Base-by-base conservation (phyloP, 2,797 vertebrate species). In the Notolepis coatsorum region DNA sequence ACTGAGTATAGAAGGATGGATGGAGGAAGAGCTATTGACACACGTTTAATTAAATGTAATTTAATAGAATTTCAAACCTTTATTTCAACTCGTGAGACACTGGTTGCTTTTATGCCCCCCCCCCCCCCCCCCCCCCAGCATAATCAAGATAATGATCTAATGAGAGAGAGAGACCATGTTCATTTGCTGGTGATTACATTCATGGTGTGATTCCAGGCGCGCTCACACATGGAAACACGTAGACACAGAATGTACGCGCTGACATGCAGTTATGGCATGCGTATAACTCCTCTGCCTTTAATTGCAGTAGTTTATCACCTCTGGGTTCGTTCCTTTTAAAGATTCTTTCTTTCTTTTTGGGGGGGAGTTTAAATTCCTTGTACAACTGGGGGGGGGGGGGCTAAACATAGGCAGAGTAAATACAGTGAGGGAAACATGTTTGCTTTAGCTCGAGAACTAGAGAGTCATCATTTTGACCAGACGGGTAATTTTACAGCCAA, bases 1-100 rank as follows among this genome's bases (percentile, higher is more conserved):
- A 5, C 74, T 35, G 23, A 55, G 57, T 89, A 87, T 80, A 75
- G 12, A 3, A 6, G 10, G 4, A 37, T 12, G n/a, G n/a, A n/a
- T n/a, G n/a, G n/a, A n/a, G n/a, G n/a, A n/a, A n/a, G n/a, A n/a
- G n/a, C n/a, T n/a, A n/a, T n/a, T n/a, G n/a, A n/a, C n/a, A n/a
- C n/a, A n/a, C n/a, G n/a, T n/a, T n/a, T n/a, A n/a, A n/a, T n/a
- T n/a, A n/a, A n/a, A n/a, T n/a, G n/a, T n/a, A n/a, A n/a, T n/a
- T n/a, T n/a, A n/a, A n/a, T n/a, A n/a, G n/a, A n/a, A n/a, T n/a
- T n/a, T n/a, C n/a, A n/a, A n/a, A n/a, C n/a, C n/a, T n/a, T n/a
- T n/a, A n/a, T n/a, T n/a, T n/a, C n/a, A n/a, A n/a, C n/a, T n/a
- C n/a, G n/a, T n/a, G n/a, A n/a, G n/a, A n/a, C n/a, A n/a, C n/a